These are phyloP conservation scores for Rotaria macrura DNA, from an alignment of 2,888 invertebrate genomes.

Conservation along the genomic window DNA sequence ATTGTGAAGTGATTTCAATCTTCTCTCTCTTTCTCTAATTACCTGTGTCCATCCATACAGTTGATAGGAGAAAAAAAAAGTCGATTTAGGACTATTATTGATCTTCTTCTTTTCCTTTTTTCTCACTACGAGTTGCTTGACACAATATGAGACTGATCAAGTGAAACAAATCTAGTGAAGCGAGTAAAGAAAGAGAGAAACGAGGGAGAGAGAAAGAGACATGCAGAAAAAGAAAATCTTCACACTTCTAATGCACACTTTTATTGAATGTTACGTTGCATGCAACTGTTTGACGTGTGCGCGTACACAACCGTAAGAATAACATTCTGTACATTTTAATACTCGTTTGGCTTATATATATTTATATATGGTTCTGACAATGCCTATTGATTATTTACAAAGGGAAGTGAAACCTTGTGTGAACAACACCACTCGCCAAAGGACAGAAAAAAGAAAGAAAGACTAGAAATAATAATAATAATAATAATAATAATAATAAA, in stretches of 20 bases:
- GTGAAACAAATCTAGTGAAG: constrained; percentile 7
- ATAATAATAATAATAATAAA: constrained; percentile 11
- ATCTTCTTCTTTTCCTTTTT: neutral
- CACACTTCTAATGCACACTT: constrained; percentile 3
- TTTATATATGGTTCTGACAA: neutral
- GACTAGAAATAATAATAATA: neutral
- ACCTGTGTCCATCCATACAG: neutral
- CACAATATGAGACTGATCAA: constrained; percentile 3
- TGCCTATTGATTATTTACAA: constrained; percentile 2
- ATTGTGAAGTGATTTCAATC: neutral
- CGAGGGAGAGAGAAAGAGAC: neutral
- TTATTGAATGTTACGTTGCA: neutral
- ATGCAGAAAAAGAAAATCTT: neutral
- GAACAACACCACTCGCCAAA: neutral
- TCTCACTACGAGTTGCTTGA: neutral
- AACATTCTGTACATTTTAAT: neutral
- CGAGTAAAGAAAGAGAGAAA: constrained; percentile 1
- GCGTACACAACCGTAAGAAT: neutral
- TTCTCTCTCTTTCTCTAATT: neutral
- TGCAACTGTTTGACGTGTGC: neutral
- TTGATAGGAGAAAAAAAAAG: neutral
- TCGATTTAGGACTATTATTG: constrained; percentile 8
- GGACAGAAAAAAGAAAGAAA: neutral
- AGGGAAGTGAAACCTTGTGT: neutral
- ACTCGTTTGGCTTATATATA: neutral